Conservation (phyloP, 2,888 invertebrate genomes). For the Oscheius sp. region DNA sequence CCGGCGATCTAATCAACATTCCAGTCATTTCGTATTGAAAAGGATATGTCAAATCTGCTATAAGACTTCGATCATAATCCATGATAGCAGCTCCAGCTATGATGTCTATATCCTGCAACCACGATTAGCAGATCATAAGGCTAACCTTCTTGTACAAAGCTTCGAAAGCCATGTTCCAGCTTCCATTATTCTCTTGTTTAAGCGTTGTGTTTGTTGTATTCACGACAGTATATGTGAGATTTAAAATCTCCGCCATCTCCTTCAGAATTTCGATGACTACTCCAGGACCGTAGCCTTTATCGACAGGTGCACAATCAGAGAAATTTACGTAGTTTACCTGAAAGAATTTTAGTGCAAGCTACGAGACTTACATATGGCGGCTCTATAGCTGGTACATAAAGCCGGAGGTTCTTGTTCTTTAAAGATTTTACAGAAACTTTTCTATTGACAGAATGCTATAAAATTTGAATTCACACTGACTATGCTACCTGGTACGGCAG, state of each 20-base stretch:
- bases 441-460: constrained; percentile 41
- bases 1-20: constrained; percentile 54
- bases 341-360: not conserved
- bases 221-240: constrained; percentile 59
- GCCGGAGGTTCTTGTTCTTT: constrained; percentile 38
- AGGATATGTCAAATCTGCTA: constrained; percentile 69
- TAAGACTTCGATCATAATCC: constrained; percentile 55
- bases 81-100: constrained; percentile 66
- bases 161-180: constrained; percentile 64
- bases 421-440: constrained; percentile 29
- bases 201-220: not conserved
- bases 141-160: constrained; percentile 42
- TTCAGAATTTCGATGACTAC: constrained; percentile 66
- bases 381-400: constrained; percentile 56
- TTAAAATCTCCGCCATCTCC: constrained; percentile 54
- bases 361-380: constrained; percentile 53
- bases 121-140: not conserved
- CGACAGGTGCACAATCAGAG: constrained; percentile 47
- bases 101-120: constrained; percentile 59
- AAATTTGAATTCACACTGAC: constrained; percentile 13
- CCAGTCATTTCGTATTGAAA: constrained; percentile 63
- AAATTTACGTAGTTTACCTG: constrained; percentile 66
- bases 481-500: constrained; percentile 8
- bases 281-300: constrained; percentile 63
- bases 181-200: constrained; percentile 43